These are phyloP conservation scores for Drosophila athabasca DNA, from an alignment of 1,140 invertebrate species.

Conservation along the genomic window DNA sequence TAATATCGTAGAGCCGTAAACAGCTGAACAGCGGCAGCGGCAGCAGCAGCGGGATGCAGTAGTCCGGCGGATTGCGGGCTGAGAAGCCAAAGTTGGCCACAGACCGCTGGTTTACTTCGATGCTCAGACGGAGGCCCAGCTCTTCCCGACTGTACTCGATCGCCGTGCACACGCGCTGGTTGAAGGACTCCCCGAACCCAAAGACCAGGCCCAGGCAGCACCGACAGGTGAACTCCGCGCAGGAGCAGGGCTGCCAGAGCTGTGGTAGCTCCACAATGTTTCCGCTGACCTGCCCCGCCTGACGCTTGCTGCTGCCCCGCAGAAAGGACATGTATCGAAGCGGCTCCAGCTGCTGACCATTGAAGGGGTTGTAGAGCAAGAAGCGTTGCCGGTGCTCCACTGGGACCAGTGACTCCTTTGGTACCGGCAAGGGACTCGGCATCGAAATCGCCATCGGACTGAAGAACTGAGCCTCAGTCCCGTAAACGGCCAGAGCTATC, in stretches of 20 bases:
- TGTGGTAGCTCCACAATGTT: constrained; percentile 57
- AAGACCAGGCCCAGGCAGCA: constrained; percentile 63
- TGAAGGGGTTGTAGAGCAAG: constrained; percentile 45
- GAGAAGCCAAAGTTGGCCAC: constrained; percentile 51
- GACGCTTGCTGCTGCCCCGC: not conserved
- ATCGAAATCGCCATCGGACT: not conserved
- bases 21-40: constrained; percentile 56
- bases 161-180: constrained; percentile 38
- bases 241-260: constrained; percentile 56
- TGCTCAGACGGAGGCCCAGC: constrained; percentile 35
- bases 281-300: constrained; percentile 23
- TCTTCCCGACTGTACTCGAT: constrained; percentile 35
- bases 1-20: constrained; percentile 55
- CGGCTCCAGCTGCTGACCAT: constrained; percentile 32
- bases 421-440: not conserved
- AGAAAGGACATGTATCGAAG: constrained; percentile 14
- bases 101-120: constrained; percentile 45
- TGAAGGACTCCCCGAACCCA: constrained; percentile 17
- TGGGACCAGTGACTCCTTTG: not conserved
- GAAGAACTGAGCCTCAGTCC: constrained; percentile 31
- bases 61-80: constrained; percentile 51
- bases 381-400: constrained; percentile 11
- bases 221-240: constrained; percentile 49
- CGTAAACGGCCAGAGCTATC: not conserved
- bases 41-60: constrained; percentile 53